Evolutionary conservation across 2,113 vertebrate genomes (phyloP), one percentile per base, ranked within the genome.

Genomic region (Pollachius pollachius): DNA sequence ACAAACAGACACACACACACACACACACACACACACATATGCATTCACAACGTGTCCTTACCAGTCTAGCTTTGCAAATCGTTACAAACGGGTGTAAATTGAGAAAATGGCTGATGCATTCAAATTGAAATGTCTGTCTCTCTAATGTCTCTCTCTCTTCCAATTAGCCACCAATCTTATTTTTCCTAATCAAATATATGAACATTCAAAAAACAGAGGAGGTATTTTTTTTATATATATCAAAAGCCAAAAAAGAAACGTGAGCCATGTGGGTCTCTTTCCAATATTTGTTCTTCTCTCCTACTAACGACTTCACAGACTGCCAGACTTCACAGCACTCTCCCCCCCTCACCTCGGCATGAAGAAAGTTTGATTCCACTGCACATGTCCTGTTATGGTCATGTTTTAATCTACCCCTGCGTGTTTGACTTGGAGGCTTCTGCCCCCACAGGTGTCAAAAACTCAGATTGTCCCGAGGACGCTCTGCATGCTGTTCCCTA

Each of bases 341-440:
- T 0, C 12, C 59, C 23, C 23, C 12, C 70, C 68, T 76, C 79
- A 73, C 72, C 62, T 74, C 73, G 62, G 59, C 21, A 63, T 27
- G 0, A 9, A 48, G 9, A 5, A 0, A 75, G 74, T 78, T 77
- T 69, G 76, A 87, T 84, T 82, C 54, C 75, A 70, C 71, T 68
- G 67, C 68, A 80, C 52, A 80, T 81, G 70, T 79, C 84, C 83
- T 77, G 74, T 84, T 73, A 84, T 83, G 81, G 80, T 77, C 84
- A 83, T 78, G 69, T 79, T 80, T 82, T 76, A 85, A 81, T 85
- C 76, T 74, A 18, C 54, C 54, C 27, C 25, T 12, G 65, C 73
- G 69, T 84, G 84, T 83, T 80, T 75, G 65, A 70, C 71, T 82
- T 75, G 81, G 77, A 82, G 60, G 57, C 58, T 73, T 3, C 12